Percentiles rank a stretch among this genome's conserved stretches.
phyloP scores from a whole-genome alignment of 2,797 vertebrate genomes.

The Microctenopoma steveboyesi region DNA sequence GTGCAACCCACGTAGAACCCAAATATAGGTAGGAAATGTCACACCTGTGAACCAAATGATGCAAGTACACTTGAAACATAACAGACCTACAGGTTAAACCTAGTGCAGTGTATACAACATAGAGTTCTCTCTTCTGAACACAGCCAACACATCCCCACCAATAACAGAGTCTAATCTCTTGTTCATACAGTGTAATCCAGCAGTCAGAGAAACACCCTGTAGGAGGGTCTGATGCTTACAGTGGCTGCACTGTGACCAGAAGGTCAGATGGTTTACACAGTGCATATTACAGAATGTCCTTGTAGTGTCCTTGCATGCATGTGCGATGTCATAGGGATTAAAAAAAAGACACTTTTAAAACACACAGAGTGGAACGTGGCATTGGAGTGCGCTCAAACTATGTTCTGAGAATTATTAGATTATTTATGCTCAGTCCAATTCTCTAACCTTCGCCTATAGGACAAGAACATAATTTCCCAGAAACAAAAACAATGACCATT shows the following conservation, averaged over 20 bases:
- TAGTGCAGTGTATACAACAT: no score
- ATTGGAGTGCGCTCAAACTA: background rate
- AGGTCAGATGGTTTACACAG: conserved; percentile 1
- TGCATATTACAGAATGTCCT: background rate
- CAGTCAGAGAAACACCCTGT: background rate
- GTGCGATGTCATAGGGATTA: background rate
- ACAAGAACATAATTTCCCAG: background rate
- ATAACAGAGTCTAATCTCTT: background rate
- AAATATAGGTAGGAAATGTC: no score
- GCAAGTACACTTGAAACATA: background rate
- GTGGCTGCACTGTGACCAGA: background rate
- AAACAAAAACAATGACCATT: background rate
- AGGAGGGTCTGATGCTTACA: background rate
- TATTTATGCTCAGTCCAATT: conserved; percentile 14
- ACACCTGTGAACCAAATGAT: background rate
- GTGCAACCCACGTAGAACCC: no score
- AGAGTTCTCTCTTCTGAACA: no score
- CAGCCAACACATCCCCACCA: no score
- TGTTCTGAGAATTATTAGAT: conserved; percentile 15
- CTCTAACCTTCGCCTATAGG: background rate
- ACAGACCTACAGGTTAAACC: background rate
- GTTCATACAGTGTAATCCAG: conserved; percentile 7
- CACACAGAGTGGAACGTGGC: no score
- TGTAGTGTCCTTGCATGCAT: background rate
- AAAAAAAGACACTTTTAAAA: background rate